A percentile compares a stretch with the other conserved stretches of the same genome.
Evolutionary conservation across 37 sponge, comb jelly and placozoan genomes (phyloP).

Genomic region (Amphimedon queenslandica): DNA sequence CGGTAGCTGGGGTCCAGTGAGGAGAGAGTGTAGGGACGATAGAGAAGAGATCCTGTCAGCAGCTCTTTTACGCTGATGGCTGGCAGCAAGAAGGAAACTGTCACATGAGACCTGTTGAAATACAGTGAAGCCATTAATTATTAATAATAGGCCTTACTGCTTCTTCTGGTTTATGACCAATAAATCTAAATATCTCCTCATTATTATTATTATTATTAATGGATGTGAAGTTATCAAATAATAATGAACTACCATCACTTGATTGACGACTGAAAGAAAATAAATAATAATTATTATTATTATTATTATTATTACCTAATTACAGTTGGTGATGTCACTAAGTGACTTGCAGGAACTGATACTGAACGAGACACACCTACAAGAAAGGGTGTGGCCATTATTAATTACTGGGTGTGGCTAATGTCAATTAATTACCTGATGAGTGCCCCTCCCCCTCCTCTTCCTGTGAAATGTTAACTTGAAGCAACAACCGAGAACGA

Average conservation of each 20-base stretch:
- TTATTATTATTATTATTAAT: conserved; percentile 39
- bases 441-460: not conserved
- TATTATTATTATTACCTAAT: not conserved
- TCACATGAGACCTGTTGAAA: conserved; percentile 59
- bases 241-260: not conserved
- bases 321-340: not conserved
- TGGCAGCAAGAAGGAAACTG: conserved; percentile 72
- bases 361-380: not conserved
- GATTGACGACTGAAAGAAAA: not conserved
- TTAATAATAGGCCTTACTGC: conserved; percentile 44
- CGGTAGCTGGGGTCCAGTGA: conserved; percentile 32
- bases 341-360: not conserved
- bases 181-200: conserved; percentile 78
- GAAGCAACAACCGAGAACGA: conserved; percentile 53
- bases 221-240: conserved; percentile 32
- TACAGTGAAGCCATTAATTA: not conserved
- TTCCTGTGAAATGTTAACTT: conserved; percentile 40
- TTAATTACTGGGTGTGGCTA: too few relatives aligned
- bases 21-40: conserved; percentile 68
- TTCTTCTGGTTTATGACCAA: conserved; percentile 71
- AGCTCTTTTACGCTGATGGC: conserved; percentile 63
- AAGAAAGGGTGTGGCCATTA: not conserved
- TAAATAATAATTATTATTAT: not conserved
- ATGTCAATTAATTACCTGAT: too few relatives aligned
- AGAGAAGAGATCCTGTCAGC: conserved; percentile 69